Evolutionary conservation across 2,113 vertebrate genomes (phyloP).

Genomic region (Gasterosteus nipponicus): DNA sequence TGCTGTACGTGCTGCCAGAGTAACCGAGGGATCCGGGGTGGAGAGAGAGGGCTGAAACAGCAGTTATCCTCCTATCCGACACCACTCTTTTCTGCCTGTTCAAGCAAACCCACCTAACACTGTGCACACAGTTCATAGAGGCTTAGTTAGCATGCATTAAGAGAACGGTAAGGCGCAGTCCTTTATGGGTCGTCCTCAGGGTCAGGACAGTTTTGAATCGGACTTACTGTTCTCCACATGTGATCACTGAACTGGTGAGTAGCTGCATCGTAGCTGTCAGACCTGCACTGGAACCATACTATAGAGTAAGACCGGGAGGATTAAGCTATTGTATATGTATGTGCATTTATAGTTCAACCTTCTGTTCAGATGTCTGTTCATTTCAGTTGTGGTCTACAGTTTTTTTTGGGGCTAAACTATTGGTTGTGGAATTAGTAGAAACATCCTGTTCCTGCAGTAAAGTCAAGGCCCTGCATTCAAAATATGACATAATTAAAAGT

Average conservation of each 20-base stretch:
- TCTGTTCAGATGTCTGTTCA: not conserved
- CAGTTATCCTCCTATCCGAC: slow-evolving; percentile 68
- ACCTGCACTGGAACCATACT: not conserved
- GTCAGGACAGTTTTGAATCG: slow-evolving; percentile 36
- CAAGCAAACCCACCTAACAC: slow-evolving; percentile 42
- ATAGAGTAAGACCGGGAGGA: not conserved
- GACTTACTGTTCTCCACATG: slow-evolving; percentile 29
- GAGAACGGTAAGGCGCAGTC: slow-evolving; percentile 19
- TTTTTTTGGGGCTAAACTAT: not conserved
- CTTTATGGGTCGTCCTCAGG: not conserved
- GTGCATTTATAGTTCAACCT: not conserved
- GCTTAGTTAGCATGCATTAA: slow-evolving; percentile 16
- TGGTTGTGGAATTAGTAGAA: not conserved
- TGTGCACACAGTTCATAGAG: slow-evolving; percentile 37
- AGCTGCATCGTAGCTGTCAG: not conserved
- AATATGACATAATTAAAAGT: not conserved
- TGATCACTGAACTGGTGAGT: slow-evolving; percentile 61
- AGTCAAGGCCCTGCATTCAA: not conserved
- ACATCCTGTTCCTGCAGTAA: not conserved
- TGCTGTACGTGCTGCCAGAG: slow-evolving; percentile 55
- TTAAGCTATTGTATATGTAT: not conserved
- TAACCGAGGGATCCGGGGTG: slow-evolving; percentile 52
- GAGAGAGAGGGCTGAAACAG: slow-evolving; percentile 74
- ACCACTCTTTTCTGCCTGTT: slow-evolving; percentile 57
- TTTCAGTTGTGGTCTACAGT: not conserved